Evolutionary conservation across 2,888 invertebrate genomes (phyloP), one percentile per base, ranked within the genome.

Genomic region (Lingula anatina): DNA sequence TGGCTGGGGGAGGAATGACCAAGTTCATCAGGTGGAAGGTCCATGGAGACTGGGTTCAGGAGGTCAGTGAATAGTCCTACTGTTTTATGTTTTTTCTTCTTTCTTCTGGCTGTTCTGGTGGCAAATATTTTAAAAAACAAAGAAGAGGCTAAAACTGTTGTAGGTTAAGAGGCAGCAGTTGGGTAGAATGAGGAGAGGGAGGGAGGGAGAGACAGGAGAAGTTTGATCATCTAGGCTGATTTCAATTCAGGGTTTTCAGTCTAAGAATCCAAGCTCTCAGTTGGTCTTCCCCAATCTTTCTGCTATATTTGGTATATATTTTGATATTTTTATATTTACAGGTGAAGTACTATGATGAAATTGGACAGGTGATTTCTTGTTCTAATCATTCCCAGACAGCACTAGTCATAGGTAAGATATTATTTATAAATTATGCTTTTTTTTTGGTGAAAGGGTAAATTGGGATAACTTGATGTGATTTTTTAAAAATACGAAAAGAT

Each of bases 11-110:
- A n/a, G 54, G 60, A 21, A 67, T 67, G 52, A 67, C 72, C 12
- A 65, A 67, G 53, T 76, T 75, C 55, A 66, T 73, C 26, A 60
- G 76, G 36, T 76, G 76, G 76, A 64, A 70, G 44, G 76, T 74
- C 2, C 77, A 77, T 46, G 62, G 64, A 7, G 77, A 77, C 56
- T 77, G 76, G 77, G 73, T 77, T 7, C 74, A 75, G 44, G 70
- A 73, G 67, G 75, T 74, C 40, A 49, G 52, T n/a, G n/a, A n/a
- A n/a, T n/a, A n/a, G n/a, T n/a, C n/a, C n/a, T n/a, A n/a, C n/a
- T n/a, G n/a, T n/a, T n/a, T n/a, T n/a, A n/a, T 40, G 40, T 7
- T 20, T 39, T n/a, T 39, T 15, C 39, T n/a, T 39, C 7, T 46
- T n/a, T 39, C 20, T 20, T 7, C 18, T 7, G 9, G 23, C 15